Evolutionary conservation across 2,888 invertebrate genomes (phyloP), one percentile per base, ranked within the genome.

Genomic region (Criorhina ranunculi): DNA sequence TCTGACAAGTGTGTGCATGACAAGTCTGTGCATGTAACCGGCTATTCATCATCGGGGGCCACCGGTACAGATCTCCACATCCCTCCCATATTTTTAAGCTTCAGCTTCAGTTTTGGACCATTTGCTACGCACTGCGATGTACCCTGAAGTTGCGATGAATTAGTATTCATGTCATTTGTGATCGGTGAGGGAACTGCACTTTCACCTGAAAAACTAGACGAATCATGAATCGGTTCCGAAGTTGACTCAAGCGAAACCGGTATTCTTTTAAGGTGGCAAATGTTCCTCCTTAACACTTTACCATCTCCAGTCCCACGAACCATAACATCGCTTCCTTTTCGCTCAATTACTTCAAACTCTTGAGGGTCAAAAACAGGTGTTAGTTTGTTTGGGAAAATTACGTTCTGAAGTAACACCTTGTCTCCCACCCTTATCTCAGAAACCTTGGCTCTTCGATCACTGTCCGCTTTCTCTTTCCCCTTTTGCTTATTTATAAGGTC

Each of bases 51-150:
- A 33, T 33, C 33, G 4, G 33, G 33, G 33, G 33, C 5, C n/a
- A n/a, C n/a, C n/a, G n/a, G n/a, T 33, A 33, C 33, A 9, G 40
- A 40, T 40, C 40, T 40, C 40, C 40, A 40, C 40, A 40, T 40
- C 15, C 57, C 37, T 35, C 57, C 57, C 57, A 37, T 37, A 17
- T 57, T 35, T 57, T 57, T 19, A 57, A 57, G 37, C 57, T 57
- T 35, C 37, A 57, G n/a, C 40, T 40, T 40, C 40, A 40, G 33
- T 15, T 53, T 12, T 53, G 53, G 33, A 33, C 53, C 53, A 33
- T n/a, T 29, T 49, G 9, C 49, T 49, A 33, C 53, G 53, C 53
- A 12, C 11, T 33, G 53, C 9, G 53, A 53, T 31, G 31, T 53
- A 12, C 19, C 53, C 53, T 53, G 53, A 53, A 12, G 53, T 53